Conservation (phyloP, 1,140 invertebrate species). For the Formica exsecta region DNA sequence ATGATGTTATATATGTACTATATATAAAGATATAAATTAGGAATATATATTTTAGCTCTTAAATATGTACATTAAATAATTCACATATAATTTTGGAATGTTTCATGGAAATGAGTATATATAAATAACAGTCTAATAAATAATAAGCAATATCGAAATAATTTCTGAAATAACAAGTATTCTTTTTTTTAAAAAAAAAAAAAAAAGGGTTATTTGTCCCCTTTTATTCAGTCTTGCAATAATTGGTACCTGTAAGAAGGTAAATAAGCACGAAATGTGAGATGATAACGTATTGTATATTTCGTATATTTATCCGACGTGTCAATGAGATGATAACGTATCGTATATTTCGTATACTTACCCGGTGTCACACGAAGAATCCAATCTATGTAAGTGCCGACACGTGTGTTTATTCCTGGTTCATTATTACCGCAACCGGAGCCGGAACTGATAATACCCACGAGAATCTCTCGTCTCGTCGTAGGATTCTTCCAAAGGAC, state of each 20-base stretch:
- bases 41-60: background rate
- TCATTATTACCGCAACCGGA: conserved; percentile 83
- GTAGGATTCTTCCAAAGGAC: conserved; percentile 87
- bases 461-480: conserved; percentile 82
- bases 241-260: conserved; percentile 53
- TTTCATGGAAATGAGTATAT: background rate
- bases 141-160: background rate
- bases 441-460: conserved; percentile 89
- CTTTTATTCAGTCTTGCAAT: conserved; percentile 65
- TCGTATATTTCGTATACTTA: conserved; percentile 64
- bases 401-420: conserved; percentile 87
- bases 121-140: conserved; percentile 15
- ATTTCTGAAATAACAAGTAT: background rate
- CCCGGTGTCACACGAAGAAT: conserved; percentile 84
- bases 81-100: background rate
- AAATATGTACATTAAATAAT: background rate
- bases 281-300: background rate
- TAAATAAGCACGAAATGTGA: background rate
- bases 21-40: background rate
- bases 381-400: conserved; percentile 87
- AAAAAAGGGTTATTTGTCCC: background rate
- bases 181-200: too few relatives aligned
- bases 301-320: conserved; percentile 78
- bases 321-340: background rate
- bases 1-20: background rate